Conservation (phyloP, 2,113 vertebrate species). For the Cathartes aura region DNA sequence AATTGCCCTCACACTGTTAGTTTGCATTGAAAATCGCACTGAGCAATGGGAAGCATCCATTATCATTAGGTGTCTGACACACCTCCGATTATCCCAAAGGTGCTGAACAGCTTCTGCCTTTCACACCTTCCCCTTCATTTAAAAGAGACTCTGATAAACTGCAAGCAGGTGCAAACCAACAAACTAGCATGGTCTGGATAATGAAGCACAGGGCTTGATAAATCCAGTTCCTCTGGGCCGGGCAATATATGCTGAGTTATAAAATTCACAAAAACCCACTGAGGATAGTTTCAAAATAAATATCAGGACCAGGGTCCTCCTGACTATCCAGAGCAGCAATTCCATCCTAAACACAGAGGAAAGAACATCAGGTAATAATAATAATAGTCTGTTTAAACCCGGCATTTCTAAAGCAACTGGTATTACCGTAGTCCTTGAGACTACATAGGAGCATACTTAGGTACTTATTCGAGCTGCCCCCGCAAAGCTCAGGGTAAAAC, state of each 20-base stretch:
- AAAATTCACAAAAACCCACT: not conserved
- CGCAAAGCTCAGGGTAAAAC: not conserved
- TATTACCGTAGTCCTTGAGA: not conserved
- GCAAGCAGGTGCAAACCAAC: not conserved
- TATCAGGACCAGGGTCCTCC: not conserved
- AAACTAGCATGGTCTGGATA: not conserved
- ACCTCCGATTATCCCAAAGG: not conserved
- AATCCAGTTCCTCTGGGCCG: not conserved
- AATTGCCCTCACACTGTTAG: not conserved
- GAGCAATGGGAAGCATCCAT: not conserved
- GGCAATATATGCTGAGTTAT: not conserved
- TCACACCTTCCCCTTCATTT: not conserved
- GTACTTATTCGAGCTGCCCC: not conserved
- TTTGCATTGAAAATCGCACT: not conserved
- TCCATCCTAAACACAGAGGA: not conserved
- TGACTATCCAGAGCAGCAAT: not conserved
- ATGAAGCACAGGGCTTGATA: not conserved
- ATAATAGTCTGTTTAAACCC: not conserved
- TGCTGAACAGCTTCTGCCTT: not conserved
- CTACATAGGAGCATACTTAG: not conserved
- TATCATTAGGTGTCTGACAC: not conserved
- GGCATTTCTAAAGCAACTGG: not conserved
- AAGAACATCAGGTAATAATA: not conserved
- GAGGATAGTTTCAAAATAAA: not conserved
- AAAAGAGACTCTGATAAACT: not conserved